Conservation (phyloP, 2,797 vertebrate genomes). For the Miichthys miiuy region DNA sequence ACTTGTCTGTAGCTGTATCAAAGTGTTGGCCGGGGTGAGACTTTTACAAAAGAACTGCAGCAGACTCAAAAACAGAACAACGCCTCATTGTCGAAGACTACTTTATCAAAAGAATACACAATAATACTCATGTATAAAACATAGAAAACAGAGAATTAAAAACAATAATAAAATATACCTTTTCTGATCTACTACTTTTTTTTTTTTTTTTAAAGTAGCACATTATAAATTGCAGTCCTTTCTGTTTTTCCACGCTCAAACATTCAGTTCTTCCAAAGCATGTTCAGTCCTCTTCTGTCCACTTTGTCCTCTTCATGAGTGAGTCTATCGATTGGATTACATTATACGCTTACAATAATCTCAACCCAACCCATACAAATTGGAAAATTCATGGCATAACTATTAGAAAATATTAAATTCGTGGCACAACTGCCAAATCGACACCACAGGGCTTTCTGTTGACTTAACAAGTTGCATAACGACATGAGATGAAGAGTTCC, state of each 20-base stretch:
- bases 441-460: constrained; percentile 38
- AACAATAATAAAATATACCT: constrained; percentile 88
- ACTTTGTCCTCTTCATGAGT: constrained; percentile 31
- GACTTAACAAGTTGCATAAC: constrained; percentile 55
- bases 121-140: constrained; percentile 80
- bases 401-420: constrained; percentile 31
- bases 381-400: constrained; percentile 12
- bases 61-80: constrained; percentile 68
- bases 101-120: constrained; percentile 87
- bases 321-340: constrained; percentile 26
- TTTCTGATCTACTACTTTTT: constrained; percentile 58
- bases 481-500: constrained; percentile 50
- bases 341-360: constrained; percentile 21
- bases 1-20: constrained; percentile 51
- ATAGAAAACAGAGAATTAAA: constrained; percentile 76
- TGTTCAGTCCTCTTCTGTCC: constrained; percentile 49
- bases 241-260: constrained; percentile 56
- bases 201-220: constrained; percentile 63
- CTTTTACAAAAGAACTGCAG: constrained; percentile 41
- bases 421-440: constrained; percentile 12
- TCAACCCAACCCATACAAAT: constrained; percentile 26
- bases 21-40: constrained; percentile 1
- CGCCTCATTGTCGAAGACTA: constrained; percentile 78
- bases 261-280: constrained; percentile 51
- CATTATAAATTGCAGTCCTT: constrained; percentile 81